Percentiles rank a stretch among this genome's conserved stretches.
These are phyloP conservation scores for Dynastes tityus DNA, from an alignment of 2,888 invertebrate genomes.

Conservation along the genomic window DNA sequence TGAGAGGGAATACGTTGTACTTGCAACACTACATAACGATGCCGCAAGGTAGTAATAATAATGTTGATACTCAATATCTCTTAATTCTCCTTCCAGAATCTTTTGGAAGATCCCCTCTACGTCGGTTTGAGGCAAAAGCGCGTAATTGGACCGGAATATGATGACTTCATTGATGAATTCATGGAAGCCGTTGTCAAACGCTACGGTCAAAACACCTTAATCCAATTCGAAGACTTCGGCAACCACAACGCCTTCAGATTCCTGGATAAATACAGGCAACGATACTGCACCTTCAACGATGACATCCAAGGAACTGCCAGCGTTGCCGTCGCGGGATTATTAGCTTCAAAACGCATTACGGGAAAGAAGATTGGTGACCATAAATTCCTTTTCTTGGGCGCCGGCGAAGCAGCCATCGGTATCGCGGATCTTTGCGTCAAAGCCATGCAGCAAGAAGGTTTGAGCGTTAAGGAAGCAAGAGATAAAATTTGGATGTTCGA, in stretches of 20 bases:
- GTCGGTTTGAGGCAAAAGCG: slow-evolving; percentile 92
- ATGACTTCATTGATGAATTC: slow-evolving; percentile 96
- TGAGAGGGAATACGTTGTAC: no score
- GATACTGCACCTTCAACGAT: slow-evolving; percentile 98
- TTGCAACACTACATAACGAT: no score
- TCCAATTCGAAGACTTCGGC: slow-evolving; percentile 94
- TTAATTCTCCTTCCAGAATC: slow-evolving; percentile 72
- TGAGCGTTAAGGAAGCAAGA: slow-evolving; percentile 80
- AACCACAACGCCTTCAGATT: slow-evolving; percentile 97
- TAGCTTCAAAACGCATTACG: slow-evolving; percentile 85
- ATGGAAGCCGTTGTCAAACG: slow-evolving; percentile 93
- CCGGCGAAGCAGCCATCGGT: slow-evolving; percentile 75
- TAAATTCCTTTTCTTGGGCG: slow-evolving; percentile 92
- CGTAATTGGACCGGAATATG: slow-evolving; percentile 88
- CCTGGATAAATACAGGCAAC: slow-evolving; percentile 89
- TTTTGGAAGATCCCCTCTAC: slow-evolving; percentile 94
- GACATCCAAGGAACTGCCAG: slow-evolving; percentile 93
- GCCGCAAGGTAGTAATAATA: no score
- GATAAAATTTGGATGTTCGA: slow-evolving; percentile 97
- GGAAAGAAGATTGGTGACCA: slow-evolving; percentile 86
- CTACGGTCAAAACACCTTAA: slow-evolving; percentile 89
- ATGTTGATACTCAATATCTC: no score
- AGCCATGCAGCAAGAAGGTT: slow-evolving; percentile 86
- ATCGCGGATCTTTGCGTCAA: slow-evolving; percentile 88
- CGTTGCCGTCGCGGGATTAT: slow-evolving; percentile 94